Conservation (phyloP, 2,113 vertebrate species). For the Centropus unirufus region DNA sequence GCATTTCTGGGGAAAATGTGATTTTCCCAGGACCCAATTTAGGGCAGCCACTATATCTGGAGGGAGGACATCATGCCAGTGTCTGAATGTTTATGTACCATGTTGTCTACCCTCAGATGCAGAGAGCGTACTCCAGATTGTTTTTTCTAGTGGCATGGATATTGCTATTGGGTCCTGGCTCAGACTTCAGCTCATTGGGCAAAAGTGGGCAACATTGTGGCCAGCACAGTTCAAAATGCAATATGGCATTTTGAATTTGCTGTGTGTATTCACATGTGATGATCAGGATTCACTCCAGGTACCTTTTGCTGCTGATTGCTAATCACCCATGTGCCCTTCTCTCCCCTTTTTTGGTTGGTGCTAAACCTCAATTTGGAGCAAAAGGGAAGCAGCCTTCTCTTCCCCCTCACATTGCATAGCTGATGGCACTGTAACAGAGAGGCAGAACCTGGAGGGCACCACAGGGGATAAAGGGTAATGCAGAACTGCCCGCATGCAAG, state of each 20-base stretch:
- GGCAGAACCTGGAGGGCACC: neutral
- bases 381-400: neutral
- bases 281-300: neutral
- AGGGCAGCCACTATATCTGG: neutral
- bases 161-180: neutral
- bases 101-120: neutral
- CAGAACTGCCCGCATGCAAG: neutral
- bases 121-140: neutral
- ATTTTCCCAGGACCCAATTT: neutral
- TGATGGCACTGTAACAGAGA: neutral
- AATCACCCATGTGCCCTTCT: neutral
- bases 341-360: rapidly evolving
- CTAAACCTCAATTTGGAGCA: neutral
- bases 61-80: neutral
- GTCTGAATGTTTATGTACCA: neutral
- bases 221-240: neutral
- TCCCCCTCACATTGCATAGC: neutral
- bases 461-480: neutral
- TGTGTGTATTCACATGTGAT: neutral
- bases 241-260: rapidly evolving
- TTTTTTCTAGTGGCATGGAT: neutral
- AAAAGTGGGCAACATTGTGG: rapidly evolving
- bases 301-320: neutral
- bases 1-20: neutral
- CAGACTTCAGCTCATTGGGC: neutral